Evolutionary conservation across 2,888 invertebrate species (phyloP).

Genomic region (Piscicola geometra): DNA sequence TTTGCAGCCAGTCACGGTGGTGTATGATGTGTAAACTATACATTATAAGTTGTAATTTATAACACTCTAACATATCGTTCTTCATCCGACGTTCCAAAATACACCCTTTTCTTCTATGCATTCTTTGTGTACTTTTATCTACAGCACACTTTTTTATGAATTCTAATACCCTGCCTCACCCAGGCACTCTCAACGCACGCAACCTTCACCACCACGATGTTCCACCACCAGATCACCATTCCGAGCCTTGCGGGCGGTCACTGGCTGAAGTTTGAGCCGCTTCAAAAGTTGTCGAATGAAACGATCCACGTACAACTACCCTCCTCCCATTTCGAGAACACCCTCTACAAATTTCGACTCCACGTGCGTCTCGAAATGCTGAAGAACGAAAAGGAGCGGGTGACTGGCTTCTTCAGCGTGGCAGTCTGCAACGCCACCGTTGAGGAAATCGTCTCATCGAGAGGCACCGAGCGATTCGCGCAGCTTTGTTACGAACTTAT

Average conservation of each 20-base stretch:
- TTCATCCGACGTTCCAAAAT: no score
- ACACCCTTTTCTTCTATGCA: no score
- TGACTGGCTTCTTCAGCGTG: background rate
- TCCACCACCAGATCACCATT: constrained; percentile 8
- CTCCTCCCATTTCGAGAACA: background rate
- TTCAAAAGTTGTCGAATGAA: background rate
- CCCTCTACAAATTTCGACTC: background rate
- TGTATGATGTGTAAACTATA: no score
- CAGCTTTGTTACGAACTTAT: constrained; percentile 15
- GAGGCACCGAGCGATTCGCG: background rate
- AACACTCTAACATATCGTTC: no score
- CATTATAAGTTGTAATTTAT: no score
- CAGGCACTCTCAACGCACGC: no score
- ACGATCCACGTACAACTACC: background rate
- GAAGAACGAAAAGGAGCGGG: background rate
- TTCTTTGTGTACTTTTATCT: no score
- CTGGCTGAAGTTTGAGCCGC: background rate
- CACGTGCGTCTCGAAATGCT: background rate
- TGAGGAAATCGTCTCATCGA: background rate
- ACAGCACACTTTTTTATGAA: no score
- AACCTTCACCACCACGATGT: background rate
- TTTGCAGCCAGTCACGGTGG: constrained; percentile 2
- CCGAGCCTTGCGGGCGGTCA: background rate
- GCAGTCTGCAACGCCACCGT: constrained; percentile 20
- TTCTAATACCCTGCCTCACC: no score